Evolutionary conservation across 2,888 invertebrate genomes (phyloP), one percentile per base, ranked within the genome.

Genomic region (Parthenolecanium corni): DNA sequence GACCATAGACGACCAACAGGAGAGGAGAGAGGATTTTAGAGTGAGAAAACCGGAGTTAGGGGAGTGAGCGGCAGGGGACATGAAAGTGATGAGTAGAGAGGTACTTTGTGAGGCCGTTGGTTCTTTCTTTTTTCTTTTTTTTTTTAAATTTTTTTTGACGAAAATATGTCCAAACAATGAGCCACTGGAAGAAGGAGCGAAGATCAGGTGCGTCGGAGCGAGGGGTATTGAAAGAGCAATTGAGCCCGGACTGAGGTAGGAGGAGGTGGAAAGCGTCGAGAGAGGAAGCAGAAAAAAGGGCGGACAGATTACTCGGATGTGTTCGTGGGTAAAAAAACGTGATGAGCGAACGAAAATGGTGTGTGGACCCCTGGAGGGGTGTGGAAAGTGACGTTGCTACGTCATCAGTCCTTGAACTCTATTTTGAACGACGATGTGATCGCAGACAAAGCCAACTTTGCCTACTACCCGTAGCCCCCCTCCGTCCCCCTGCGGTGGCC

Each of bases 331-430:
- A 24, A n/a, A n/a, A n/a, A n/a, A 11, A 52, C 52, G 52, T 31
- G 31, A 31, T 31, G 31, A 31, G 31, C 31, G 31, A 31, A 31
- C 31, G 31, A 31, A 9, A 31, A 31, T 6, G 4, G 31, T 6
- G 31, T 31, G 31, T 31, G 31, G 31, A 31, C 31, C 31, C 31
- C 31, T 4, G 44, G 57, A 16, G 25, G 25, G 42, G 57, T 25
- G 46, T 18, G 57, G 25, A 57, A 46, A 16, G 23, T 54, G 14
- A 18, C 18, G 11, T 20, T n/a, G n/a, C 56, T 44, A 57, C 57
- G 57, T 57, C 57, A 57, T 46, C 57, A 57, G 57, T 44, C 57
- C 57, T 57, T 57, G 57, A 57, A 57, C 57, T 57, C 57, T 46
- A 57, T 57, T 57, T 31, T 44, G 44, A 57, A 57, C 46, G n/a